Percentiles rank a stretch among this genome's conserved stretches.
These are phyloP conservation scores for Scylla paramamosain DNA, from an alignment of 1,140 invertebrate genomes.

Conservation along the genomic window DNA sequence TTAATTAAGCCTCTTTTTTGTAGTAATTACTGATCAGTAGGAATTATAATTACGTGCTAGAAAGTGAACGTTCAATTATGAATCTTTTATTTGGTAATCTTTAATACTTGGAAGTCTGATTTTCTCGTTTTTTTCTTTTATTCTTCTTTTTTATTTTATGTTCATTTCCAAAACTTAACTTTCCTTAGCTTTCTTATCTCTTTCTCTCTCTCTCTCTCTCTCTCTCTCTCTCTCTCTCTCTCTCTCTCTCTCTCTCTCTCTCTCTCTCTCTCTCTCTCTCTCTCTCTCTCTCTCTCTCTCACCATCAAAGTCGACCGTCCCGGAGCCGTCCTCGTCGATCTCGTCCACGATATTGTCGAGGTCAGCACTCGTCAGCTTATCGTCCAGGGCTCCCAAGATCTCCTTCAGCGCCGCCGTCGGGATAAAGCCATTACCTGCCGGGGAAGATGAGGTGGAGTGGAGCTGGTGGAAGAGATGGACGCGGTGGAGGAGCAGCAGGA, in stretches of 20 bases:
- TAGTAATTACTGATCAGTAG: too few relatives aligned
- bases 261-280: background rate
- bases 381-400: conserved; percentile 43
- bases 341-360: conserved; percentile 48
- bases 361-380: conserved; percentile 40
- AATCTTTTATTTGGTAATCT: too few relatives aligned
- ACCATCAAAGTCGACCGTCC: conserved; percentile 36
- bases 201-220: background rate
- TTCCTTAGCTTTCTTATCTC: background rate
- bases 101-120: too few relatives aligned
- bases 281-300: background rate
- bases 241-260: background rate
- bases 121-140: too few relatives aligned
- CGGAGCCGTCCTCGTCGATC: conserved; percentile 48
- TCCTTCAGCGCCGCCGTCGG: conserved; percentile 49
- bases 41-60: too few relatives aligned
- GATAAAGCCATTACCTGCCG: conserved; percentile 43
- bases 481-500: background rate
- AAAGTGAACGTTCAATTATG: too few relatives aligned
- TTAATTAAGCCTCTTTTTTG: too few relatives aligned
- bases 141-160: background rate
- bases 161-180: background rate
- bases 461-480: too few relatives aligned
- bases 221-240: background rate
- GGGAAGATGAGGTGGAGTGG: background rate